These are phyloP conservation scores for Gymnoscopelus braueri DNA, from an alignment of 2,797 vertebrate genomes.

Conservation along the genomic window DNA sequence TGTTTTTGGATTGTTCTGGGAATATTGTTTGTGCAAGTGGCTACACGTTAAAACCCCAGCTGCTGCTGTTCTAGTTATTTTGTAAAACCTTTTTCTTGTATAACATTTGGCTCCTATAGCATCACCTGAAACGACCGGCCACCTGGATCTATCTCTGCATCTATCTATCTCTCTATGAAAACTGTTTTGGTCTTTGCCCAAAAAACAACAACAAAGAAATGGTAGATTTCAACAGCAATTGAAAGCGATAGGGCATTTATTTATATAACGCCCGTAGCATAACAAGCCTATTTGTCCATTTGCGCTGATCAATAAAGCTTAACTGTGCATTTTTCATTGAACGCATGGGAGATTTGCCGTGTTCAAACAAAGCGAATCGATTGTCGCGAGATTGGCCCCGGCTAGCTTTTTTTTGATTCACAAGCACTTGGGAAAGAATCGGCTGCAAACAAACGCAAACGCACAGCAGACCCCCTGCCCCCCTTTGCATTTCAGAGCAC, in stretches of 20 bases:
- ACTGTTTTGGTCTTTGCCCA: no score
- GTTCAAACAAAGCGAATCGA: conserved; percentile 57
- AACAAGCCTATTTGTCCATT: conserved; percentile 34
- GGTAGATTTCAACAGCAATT: conserved; percentile 2
- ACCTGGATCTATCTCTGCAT: no score
- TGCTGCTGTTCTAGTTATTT: conserved; percentile 18
- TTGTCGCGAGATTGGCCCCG: conserved; percentile 38
- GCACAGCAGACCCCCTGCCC: neutral
- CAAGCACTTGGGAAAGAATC: conserved; percentile 17
- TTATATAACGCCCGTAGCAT: conserved; percentile 12
- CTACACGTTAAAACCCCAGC: conserved; percentile 31
- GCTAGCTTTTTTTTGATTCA: conserved; percentile 21
- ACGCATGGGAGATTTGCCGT: conserved; percentile 25
- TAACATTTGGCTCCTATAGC: no score
- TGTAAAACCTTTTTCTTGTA: conserved; percentile 7
- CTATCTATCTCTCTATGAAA: no score
- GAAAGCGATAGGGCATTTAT: conserved; percentile 24
- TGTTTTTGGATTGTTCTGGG: conserved; percentile 23
- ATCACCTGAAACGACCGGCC: no score
- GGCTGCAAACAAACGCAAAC: conserved; percentile 21
- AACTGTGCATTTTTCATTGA: conserved; percentile 47
- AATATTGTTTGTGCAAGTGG: conserved; percentile 43
- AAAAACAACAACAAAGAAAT: conserved; percentile 5
- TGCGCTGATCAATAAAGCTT: conserved; percentile 46
- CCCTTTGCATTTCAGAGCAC: conserved; percentile 16